A percentile compares a stretch with the other conserved stretches of the same genome.
Conservation (phyloP, 2,797 vertebrate species). For the Anomalospiza imberbis region DNA sequence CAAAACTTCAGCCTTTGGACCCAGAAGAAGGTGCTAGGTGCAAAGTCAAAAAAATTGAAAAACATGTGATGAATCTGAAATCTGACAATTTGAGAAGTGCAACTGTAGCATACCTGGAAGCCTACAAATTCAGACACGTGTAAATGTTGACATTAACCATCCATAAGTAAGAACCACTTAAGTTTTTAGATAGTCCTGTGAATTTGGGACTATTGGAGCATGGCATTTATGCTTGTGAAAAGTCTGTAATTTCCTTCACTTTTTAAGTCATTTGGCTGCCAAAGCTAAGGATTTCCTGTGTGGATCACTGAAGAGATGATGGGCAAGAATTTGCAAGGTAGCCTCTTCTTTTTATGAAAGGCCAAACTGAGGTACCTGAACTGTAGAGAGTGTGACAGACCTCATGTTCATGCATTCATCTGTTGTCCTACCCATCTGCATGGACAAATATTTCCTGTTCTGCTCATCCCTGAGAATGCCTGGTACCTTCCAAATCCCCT, state of each 20-base stretch:
- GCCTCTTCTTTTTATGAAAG: background rate
- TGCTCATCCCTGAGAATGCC: background rate
- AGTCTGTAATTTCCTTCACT: background rate
- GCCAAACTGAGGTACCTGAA: background rate
- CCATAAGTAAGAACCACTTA: background rate
- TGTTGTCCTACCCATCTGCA: background rate
- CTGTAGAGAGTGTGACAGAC: background rate
- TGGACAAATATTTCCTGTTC: background rate
- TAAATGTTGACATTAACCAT: background rate
- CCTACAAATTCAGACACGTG: background rate
- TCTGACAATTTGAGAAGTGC: background rate
- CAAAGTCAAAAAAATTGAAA: background rate
- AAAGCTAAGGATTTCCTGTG: background rate
- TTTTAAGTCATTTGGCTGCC: background rate
- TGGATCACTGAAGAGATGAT: background rate
- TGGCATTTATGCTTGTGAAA: background rate
- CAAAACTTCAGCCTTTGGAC: background rate
- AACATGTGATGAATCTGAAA: background rate
- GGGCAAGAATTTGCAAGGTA: background rate
- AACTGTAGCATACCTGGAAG: background rate
- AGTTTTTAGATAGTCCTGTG: background rate
- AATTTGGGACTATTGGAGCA: background rate
- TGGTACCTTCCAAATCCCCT: rapidly evolving
- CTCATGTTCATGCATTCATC: background rate
- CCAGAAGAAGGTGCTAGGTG: background rate